Conservation (phyloP, 2,888 invertebrate species). For the Aethes cnicana region DNA sequence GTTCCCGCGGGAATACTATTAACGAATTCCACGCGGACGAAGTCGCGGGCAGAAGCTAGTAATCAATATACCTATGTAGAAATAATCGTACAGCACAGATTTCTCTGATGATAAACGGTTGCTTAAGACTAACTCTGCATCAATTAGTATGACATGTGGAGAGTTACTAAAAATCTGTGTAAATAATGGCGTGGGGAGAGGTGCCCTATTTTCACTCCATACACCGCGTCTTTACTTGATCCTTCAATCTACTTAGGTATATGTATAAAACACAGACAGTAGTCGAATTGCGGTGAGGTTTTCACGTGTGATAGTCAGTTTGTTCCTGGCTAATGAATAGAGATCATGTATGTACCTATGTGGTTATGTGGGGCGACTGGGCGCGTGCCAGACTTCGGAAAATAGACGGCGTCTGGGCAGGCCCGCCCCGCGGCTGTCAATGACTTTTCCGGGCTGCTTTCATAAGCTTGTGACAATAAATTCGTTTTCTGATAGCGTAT, state of each 20-base stretch:
- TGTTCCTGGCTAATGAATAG: constrained; percentile 20
- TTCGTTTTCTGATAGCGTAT: too few species aligned
- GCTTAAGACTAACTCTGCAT: too few species aligned
- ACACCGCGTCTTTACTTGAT: constrained; percentile 23
- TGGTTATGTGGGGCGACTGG: constrained; percentile 48
- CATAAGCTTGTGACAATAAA: too few species aligned
- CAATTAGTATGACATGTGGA: too few species aligned
- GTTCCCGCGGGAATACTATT: too few species aligned
- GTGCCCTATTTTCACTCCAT: background rate
- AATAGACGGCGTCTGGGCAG: constrained; percentile 43
- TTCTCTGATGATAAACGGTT: too few species aligned
- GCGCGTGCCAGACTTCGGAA: constrained; percentile 55
- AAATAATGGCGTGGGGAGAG: too few species aligned
- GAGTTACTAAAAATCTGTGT: too few species aligned
- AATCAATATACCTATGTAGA: too few species aligned
- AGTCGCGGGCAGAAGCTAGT: too few species aligned
- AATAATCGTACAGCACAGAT: too few species aligned
- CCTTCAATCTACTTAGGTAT: background rate
- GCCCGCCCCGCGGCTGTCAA: constrained; percentile 2
- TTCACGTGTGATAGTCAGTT: constrained; percentile 30
- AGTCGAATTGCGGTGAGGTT: constrained; percentile 1
- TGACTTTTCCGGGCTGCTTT: constrained; percentile 18
- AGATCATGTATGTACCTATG: constrained; percentile 34
- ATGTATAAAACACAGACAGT: background rate
- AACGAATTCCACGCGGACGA: too few species aligned